Evolutionary conservation across 2,113 vertebrate species (phyloP).

Genomic region (Xiphias gladius): DNA sequence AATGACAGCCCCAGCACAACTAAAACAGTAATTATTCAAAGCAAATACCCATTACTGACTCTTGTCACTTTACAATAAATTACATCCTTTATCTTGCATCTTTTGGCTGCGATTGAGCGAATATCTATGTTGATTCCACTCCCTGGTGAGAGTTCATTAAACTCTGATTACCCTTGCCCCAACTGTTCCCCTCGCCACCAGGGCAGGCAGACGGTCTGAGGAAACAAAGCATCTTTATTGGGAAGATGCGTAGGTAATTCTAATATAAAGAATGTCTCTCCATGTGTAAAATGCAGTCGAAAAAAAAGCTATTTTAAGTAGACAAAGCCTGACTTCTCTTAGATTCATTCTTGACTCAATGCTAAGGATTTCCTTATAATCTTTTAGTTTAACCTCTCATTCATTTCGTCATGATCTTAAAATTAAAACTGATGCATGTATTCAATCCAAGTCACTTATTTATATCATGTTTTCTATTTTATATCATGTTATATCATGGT

Average conservation of each 20-base stretch:
- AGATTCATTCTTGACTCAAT: neutral
- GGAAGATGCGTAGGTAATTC: neutral
- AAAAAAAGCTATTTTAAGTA: neutral
- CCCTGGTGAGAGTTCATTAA: slow-evolving; percentile 59
- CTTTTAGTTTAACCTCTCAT: neutral
- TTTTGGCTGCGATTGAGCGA: slow-evolving; percentile 1
- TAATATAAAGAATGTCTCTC: neutral
- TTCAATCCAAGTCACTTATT: neutral
- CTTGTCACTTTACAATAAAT: slow-evolving; percentile 28
- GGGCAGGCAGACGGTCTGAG: neutral
- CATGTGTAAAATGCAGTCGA: neutral
- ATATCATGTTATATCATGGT: neutral
- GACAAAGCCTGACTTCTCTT: neutral
- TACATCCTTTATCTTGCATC: neutral
- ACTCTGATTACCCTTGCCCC: slow-evolving; percentile 47
- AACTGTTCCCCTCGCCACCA: slow-evolving; percentile 10
- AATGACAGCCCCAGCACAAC: neutral
- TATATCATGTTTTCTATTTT: neutral
- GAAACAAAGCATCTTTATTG: neutral
- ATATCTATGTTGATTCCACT: slow-evolving; percentile 25
- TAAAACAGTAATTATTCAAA: slow-evolving; percentile 21
- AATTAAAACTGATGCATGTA: neutral
- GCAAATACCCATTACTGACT: neutral
- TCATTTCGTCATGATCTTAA: neutral
- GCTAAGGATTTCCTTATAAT: too few species aligned